Evolutionary conservation across 2,888 invertebrate species (phyloP), one percentile per base, ranked within the genome.

Genomic region (Tipula helvola): DNA sequence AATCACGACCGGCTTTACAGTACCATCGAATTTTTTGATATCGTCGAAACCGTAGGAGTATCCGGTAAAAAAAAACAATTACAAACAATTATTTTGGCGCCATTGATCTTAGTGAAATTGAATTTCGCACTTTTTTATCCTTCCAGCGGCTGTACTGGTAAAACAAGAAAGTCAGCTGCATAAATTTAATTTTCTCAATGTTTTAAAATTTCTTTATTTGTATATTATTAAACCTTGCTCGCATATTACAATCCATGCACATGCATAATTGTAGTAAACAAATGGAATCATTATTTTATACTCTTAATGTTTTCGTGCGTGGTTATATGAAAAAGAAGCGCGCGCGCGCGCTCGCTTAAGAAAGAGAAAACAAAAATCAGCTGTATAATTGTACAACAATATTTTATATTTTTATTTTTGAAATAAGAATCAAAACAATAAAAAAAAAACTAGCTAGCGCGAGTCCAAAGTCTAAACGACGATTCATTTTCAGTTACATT

Each of bases 401-500:
- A 7, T 57, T 57, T 57, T 57, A 57, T 57, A 13, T 52, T 52
- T 52, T 13, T 52, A 13, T 5, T 52, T 16, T 16, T 57, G 71
- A 71, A 71, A 71, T 71, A 71, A 71, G 71, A 71, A 71, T 71
- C 71, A 71, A 71, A 71, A 71, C 28, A 71, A 71, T 71, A 28
- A 71, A 71, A 71, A 71, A 71, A 57, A 71, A 71, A 5, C 18
- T 71, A 71, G 71, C 71, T 71, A 71, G 71, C 28, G 71, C 71
- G 71, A 71, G 71, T 71, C 71, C 71, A 71, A 71, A 71, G 71
- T 71, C 71, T 71, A 71, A 18, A 28, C 71, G 71, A 71, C 71
- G 71, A 71, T 71, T 71, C 71, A 71, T 71, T 71, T 71, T 71
- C 71, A 71, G 71, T 71, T 71, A 71, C 71, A 71, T 71, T 71